Conservation (phyloP, 2,888 invertebrate species). For the Apocheima hispidaria region DNA sequence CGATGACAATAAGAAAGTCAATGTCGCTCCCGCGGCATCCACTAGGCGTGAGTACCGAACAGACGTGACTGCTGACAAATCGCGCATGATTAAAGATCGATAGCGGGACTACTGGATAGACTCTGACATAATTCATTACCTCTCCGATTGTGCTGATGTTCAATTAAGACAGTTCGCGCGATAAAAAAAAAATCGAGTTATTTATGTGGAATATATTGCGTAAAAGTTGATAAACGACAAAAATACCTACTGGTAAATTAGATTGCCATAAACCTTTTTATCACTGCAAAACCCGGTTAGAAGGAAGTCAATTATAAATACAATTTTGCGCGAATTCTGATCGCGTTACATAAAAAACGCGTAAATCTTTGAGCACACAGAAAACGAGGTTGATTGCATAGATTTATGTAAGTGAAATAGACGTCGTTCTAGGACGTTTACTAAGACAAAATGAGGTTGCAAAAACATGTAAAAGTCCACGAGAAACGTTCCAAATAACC, state of each 20-base stretch:
- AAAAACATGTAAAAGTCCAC: constrained; percentile 64
- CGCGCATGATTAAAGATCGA: constrained; percentile 52
- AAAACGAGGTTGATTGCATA: constrained; percentile 46
- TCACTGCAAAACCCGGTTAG: constrained; percentile 36
- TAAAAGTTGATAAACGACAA: background rate
- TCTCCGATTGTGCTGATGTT: constrained; percentile 33
- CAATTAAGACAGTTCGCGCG: constrained; percentile 30
- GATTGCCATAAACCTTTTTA: constrained; percentile 15
- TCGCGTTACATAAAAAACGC: constrained; percentile 36
- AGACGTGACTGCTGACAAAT: constrained; percentile 54
- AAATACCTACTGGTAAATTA: background rate
- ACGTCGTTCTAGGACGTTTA: constrained; percentile 29
- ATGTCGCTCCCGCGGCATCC: constrained; percentile 73
- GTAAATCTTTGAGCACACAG: constrained; percentile 41
- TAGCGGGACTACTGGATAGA: constrained; percentile 39
- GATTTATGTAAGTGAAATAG: constrained; percentile 41
- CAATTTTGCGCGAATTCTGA: constrained; percentile 36
- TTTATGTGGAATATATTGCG: constrained; percentile 17
- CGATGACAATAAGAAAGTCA: constrained; percentile 80
- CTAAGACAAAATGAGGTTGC: constrained; percentile 51
- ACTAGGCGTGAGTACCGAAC: constrained; percentile 53
- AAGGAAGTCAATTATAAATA: constrained; percentile 30
- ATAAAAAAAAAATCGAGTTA: constrained; percentile 35
- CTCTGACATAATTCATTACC: constrained; percentile 42
- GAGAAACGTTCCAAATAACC: constrained; percentile 63